Percentiles rank a stretch among this genome's conserved stretches.
These are phyloP conservation scores for Hippocampus zosterae DNA, from an alignment of 2,113 vertebrate species.

Conservation along the genomic window DNA sequence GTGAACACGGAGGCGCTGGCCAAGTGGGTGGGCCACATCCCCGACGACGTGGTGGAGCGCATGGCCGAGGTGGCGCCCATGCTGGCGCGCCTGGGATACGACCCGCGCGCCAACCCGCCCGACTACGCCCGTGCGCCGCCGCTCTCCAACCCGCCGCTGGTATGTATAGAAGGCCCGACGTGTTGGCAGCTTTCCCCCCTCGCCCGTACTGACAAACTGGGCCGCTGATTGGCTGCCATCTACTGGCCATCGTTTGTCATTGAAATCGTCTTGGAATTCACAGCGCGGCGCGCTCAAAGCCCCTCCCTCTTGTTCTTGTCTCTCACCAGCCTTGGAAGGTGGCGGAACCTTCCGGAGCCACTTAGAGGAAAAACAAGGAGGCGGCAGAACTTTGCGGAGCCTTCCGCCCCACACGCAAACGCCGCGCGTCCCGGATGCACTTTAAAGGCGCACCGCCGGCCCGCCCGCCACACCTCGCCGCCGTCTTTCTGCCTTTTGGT, in stretches of 20 bases:
- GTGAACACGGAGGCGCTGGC: slow-evolving; percentile 89
- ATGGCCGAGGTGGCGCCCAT: slow-evolving; percentile 94
- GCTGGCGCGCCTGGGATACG: slow-evolving; percentile 88
- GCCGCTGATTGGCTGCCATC: too few species aligned
- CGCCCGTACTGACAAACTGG: too few species aligned
- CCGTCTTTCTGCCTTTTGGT: background rate
- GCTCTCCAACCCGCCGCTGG: slow-evolving; percentile 39
- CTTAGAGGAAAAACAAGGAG: slow-evolving; percentile 20
- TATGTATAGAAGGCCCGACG: background rate
- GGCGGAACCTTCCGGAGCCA: slow-evolving; percentile 22
- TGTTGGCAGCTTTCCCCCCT: too few species aligned
- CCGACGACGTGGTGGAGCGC: slow-evolving; percentile 83
- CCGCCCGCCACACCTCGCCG: background rate
- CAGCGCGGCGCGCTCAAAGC: too few species aligned
- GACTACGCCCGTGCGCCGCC: slow-evolving; percentile 76
- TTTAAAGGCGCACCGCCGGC: background rate
- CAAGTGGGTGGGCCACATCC: slow-evolving; percentile 92
- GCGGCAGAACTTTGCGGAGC: slow-evolving; percentile 19
- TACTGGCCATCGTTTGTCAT: too few species aligned
- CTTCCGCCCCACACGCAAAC: background rate
- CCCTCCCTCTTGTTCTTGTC: background rate
- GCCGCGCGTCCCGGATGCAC: background rate
- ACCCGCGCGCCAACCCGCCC: slow-evolving; percentile 89
- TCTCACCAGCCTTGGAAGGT: slow-evolving; percentile 45
- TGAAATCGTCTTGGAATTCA: too few species aligned